Evolutionary conservation across 2,888 invertebrate genomes (phyloP).

Genomic region (Pollenia amentaria): DNA sequence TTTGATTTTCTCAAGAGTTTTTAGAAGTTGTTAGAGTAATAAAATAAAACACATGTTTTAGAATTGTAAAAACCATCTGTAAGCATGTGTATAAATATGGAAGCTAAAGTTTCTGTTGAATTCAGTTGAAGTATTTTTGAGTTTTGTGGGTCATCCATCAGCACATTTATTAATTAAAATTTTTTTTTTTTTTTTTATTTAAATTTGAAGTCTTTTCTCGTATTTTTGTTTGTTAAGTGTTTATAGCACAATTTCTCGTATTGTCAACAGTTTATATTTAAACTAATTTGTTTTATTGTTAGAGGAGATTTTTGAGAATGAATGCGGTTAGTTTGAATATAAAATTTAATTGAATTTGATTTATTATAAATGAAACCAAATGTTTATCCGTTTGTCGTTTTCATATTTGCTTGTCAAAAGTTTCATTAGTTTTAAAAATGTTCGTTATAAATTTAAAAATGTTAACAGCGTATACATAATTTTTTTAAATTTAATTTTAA

Average conservation of each 20-base stretch:
- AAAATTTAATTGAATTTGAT: conserved; percentile 68
- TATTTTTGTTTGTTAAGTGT: neutral
- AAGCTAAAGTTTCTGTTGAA: neutral
- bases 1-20: neutral
- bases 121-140: conserved; percentile 36
- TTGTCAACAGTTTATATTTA: conserved; percentile 22
- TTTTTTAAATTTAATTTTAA: conserved; percentile 22
- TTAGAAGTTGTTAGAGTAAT: neutral
- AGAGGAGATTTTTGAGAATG: conserved; percentile 4
- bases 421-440: conserved; percentile 26
- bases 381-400: conserved; percentile 27
- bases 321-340: conserved; percentile 18
- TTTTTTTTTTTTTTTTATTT: neutral
- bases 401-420: conserved; percentile 23
- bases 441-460: conserved; percentile 3
- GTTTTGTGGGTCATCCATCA: conserved; percentile 70
- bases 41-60: conserved; percentile 3
- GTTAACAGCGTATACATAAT: conserved; percentile 12
- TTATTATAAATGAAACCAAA: conserved; percentile 58
- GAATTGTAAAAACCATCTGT: conserved; percentile 21
- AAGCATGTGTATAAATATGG: conserved; percentile 20
- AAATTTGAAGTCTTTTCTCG: neutral
- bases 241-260: conserved; percentile 11
- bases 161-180: conserved; percentile 66
- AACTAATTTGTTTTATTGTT: conserved; percentile 6